Conservation (phyloP, 2,888 invertebrate species). For the Hirtodrosophila trivittata region DNA sequence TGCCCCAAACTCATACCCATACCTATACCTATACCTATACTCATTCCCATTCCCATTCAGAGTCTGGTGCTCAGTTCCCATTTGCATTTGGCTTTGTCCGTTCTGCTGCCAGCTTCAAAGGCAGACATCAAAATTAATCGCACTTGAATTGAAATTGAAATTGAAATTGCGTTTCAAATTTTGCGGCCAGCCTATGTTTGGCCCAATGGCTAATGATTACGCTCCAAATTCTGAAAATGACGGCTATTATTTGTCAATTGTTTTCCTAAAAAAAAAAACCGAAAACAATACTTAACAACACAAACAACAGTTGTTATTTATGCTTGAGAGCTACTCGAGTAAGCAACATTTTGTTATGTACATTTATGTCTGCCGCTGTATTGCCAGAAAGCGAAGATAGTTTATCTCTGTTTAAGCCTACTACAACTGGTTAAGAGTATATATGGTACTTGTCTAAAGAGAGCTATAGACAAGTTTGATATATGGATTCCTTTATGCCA, state of each 20-base stretch:
- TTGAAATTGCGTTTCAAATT: constrained; percentile 59
- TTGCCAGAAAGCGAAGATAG: no score
- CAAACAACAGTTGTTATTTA: no score
- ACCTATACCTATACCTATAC: neutral
- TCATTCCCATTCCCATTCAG: constrained; percentile 6
- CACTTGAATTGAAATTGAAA: constrained; percentile 64
- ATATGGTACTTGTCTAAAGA: no score
- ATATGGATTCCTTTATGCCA: no score
- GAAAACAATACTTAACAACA: no score
- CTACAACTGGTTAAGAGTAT: no score
- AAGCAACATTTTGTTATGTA: no score
- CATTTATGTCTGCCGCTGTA: no score
- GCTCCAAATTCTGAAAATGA: constrained; percentile 7
- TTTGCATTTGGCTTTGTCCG: constrained; percentile 24
- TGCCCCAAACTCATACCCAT: constrained; percentile 1
- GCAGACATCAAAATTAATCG: constrained; percentile 64
- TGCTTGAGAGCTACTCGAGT: no score
- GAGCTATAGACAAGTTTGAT: no score
- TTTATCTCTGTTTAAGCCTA: no score
- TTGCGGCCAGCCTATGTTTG: constrained; percentile 23
- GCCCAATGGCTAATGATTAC: constrained; percentile 9
- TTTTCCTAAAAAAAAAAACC: no score
- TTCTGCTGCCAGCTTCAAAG: constrained; percentile 59
- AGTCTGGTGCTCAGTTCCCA: constrained; percentile 13
- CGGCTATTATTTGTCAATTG: constrained; percentile 9